phyloP scores from a whole-genome alignment of 92 coral and sea anemone species.

The Pocillopora meandrina region DNA sequence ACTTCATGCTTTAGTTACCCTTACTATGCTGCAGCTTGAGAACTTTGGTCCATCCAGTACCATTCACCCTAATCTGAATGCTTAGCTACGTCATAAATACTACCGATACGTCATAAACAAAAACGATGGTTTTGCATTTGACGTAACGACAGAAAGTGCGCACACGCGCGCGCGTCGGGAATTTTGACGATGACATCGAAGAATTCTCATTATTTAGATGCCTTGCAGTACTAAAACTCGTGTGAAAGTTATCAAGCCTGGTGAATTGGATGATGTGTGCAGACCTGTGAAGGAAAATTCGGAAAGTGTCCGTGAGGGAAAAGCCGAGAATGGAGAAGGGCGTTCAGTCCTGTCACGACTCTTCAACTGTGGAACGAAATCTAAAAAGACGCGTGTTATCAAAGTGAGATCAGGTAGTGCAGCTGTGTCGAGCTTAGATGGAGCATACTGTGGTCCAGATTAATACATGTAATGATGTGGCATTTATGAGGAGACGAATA shows the following conservation, averaged over 20 bases:
- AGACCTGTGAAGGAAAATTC: background rate
- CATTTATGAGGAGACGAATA: background rate
- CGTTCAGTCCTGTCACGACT: background rate
- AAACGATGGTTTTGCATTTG: background rate
- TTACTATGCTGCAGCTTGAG: too few species aligned
- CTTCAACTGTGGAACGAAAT: background rate
- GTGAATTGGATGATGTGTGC: slow-evolving; percentile 1
- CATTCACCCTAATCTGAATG: too few species aligned
- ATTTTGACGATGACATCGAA: background rate
- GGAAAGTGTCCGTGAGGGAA: background rate
- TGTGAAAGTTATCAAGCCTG: slow-evolving; percentile 1
- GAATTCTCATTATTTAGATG: background rate
- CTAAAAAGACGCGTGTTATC: background rate
- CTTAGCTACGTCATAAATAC: background rate
- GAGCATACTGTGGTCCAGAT: slow-evolving; percentile 5
- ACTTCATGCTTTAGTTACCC: too few species aligned
- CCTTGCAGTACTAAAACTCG: background rate
- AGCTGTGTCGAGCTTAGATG: slow-evolving; percentile 4
- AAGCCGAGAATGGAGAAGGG: background rate
- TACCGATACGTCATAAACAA: too few species aligned
- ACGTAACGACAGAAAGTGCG: background rate
- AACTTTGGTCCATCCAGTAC: too few species aligned
- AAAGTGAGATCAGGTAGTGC: background rate
- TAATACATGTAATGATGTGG: background rate
- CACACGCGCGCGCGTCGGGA: background rate